Conservation (phyloP, 1,140 invertebrate species). For the Protaetia brevitarsis region DNA sequence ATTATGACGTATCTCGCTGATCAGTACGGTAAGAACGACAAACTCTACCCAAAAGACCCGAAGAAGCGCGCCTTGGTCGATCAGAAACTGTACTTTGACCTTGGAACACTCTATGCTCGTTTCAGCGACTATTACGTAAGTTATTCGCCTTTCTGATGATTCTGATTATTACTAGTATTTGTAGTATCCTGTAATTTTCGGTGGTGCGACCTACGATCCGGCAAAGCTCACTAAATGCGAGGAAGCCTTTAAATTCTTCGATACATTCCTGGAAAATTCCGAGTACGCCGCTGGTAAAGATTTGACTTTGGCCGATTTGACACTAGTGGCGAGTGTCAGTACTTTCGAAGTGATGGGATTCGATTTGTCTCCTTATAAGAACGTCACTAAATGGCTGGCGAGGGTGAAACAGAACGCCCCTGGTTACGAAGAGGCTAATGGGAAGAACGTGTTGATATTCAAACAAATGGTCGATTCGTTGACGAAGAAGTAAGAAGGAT, state of each 20-base stretch:
- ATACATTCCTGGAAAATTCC: constrained; percentile 63
- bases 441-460: constrained; percentile 48
- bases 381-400: constrained; percentile 68
- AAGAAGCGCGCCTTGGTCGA: constrained; percentile 68
- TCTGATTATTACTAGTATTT: constrained; percentile 30
- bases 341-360: constrained; percentile 65
- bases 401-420: constrained; percentile 65
- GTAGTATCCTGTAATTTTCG: constrained; percentile 69
- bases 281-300: constrained; percentile 64
- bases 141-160: constrained; percentile 26
- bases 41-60: constrained; percentile 70
- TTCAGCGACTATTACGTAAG: constrained; percentile 65
- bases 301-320: constrained; percentile 71
- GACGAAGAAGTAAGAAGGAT: constrained; percentile 37
- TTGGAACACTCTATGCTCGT: constrained; percentile 63
- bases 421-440: constrained; percentile 72
- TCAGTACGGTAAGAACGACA: constrained; percentile 69
- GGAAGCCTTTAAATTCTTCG: constrained; percentile 61
- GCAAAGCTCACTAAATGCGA: constrained; percentile 63
- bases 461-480: constrained; percentile 44
- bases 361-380: constrained; percentile 64
- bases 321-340: constrained; percentile 59
- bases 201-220: constrained; percentile 60
- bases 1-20: constrained; percentile 70
- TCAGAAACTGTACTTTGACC: constrained; percentile 71